These are phyloP conservation scores for Caradrina clavipalpis DNA, from an alignment of 2,888 invertebrate genomes.

Conservation along the genomic window DNA sequence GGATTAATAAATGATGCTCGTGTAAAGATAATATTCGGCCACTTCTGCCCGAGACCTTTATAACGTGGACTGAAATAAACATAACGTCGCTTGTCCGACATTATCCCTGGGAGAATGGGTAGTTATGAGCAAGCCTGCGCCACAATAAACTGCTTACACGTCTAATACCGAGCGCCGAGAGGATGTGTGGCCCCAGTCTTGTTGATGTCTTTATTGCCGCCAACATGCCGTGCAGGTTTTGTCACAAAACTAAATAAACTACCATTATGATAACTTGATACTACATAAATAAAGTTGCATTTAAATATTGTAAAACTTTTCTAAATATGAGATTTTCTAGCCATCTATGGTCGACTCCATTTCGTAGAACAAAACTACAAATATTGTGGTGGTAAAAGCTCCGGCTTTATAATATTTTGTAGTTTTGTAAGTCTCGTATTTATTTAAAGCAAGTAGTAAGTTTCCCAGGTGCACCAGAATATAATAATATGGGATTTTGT, in stretches of 20 bases:
- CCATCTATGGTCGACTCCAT: slow-evolving; percentile 7
- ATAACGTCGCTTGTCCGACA: slow-evolving; percentile 84
- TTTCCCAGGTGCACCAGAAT: slow-evolving; percentile 9
- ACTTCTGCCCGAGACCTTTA: slow-evolving; percentile 75
- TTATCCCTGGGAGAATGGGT: slow-evolving; percentile 87
- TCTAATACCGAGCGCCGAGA: slow-evolving; percentile 81
- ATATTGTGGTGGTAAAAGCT: slow-evolving; percentile 15
- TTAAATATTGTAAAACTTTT: slow-evolving; percentile 5
- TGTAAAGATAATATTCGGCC: slow-evolving; percentile 66
- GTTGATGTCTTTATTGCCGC: slow-evolving; percentile 81
- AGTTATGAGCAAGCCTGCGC: slow-evolving; percentile 85
- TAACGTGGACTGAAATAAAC: slow-evolving; percentile 82
- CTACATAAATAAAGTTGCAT: background rate
- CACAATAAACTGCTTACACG: slow-evolving; percentile 87
- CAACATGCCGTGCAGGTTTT: slow-evolving; percentile 57
- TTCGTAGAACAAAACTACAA: slow-evolving; percentile 35
- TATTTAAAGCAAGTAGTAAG: slow-evolving; percentile 20
- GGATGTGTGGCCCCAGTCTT: slow-evolving; percentile 70
- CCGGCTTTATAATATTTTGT: slow-evolving; percentile 5
- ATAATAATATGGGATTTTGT: slow-evolving; percentile 15
- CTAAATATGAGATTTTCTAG: background rate
- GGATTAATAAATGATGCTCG: slow-evolving; percentile 58
- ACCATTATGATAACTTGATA: background rate
- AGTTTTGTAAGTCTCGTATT: slow-evolving; percentile 30
- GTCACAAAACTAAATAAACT: slow-evolving; percentile 11